Conservation (phyloP, 2,797 vertebrate genomes). For the Ptychobarbus kaznakovi region DNA sequence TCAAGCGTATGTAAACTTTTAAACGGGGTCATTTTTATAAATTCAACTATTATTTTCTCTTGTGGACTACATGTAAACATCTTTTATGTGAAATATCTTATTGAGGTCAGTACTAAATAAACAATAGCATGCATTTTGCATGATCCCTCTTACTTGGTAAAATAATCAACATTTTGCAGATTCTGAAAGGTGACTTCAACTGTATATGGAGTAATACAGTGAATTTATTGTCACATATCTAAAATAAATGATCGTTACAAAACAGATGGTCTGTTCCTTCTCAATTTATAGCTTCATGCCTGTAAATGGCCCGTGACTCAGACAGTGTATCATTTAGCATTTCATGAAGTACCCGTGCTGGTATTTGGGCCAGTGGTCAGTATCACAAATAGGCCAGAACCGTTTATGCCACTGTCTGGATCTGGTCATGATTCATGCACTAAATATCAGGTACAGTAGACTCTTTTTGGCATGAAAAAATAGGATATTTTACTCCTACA, state of each 20-base stretch:
- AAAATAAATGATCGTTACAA: background rate
- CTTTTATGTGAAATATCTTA: too few species aligned
- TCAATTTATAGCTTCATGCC: constrained; percentile 18
- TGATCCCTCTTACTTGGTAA: too few species aligned
- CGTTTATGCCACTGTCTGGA: background rate
- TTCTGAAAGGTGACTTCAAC: too few species aligned
- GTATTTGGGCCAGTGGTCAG: constrained; percentile 30
- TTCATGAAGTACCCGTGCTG: constrained; percentile 5
- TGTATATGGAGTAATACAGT: background rate
- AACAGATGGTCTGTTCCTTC: background rate
- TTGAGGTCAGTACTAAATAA: too few species aligned
- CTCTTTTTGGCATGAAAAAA: background rate
- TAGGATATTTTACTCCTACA: background rate
- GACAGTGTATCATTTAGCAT: constrained; percentile 30
- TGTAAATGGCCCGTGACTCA: constrained; percentile 63
- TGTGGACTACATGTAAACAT: too few species aligned
- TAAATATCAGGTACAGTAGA: background rate
- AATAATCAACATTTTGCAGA: too few species aligned
- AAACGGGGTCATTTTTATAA: too few species aligned
- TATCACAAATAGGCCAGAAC: constrained; percentile 26
- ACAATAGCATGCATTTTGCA: too few species aligned
- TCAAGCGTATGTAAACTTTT: too few species aligned
- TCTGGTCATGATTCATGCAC: constrained; percentile 29
- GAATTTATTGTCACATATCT: background rate
- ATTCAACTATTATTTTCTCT: too few species aligned